Conservation (phyloP, 2,888 invertebrate species). For the Campoplex nolae region DNA sequence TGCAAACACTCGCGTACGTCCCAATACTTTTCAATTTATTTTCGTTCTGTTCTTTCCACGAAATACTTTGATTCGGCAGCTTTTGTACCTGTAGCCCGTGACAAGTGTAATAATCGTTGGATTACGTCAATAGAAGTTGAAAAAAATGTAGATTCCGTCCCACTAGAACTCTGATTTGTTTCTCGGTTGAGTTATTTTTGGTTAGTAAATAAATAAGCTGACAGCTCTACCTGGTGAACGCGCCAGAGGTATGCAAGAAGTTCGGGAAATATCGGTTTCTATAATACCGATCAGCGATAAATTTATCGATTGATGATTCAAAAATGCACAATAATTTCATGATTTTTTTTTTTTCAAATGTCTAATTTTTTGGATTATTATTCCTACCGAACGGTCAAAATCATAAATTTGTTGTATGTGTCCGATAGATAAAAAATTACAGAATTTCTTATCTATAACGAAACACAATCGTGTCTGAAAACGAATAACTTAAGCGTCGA, state of each 20-base stretch:
- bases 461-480: too few species aligned
- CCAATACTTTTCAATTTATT: neutral
- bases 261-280: neutral
- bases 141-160: conserved; percentile 9
- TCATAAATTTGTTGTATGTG: too few species aligned
- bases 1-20: neutral
- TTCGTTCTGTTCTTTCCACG: neutral
- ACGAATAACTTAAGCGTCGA: too few species aligned
- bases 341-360: too few species aligned
- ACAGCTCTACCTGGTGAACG: conserved; percentile 36
- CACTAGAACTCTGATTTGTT: conserved; percentile 26
- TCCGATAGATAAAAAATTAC: too few species aligned
- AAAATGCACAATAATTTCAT: too few species aligned
- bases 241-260: neutral
- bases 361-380: too few species aligned
- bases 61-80: neutral
- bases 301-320: too few species aligned
- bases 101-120: conserved; percentile 20
- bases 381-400: too few species aligned
- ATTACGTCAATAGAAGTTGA: conserved; percentile 50
- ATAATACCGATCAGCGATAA: neutral
- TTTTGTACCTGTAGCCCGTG: conserved; percentile 42
- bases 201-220: conserved; percentile 68
- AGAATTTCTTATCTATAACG: too few species aligned
- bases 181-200: conserved; percentile 62